phyloP scores from a whole-genome alignment of 2,797 vertebrate genomes.

The Mallotus villosus region DNA sequence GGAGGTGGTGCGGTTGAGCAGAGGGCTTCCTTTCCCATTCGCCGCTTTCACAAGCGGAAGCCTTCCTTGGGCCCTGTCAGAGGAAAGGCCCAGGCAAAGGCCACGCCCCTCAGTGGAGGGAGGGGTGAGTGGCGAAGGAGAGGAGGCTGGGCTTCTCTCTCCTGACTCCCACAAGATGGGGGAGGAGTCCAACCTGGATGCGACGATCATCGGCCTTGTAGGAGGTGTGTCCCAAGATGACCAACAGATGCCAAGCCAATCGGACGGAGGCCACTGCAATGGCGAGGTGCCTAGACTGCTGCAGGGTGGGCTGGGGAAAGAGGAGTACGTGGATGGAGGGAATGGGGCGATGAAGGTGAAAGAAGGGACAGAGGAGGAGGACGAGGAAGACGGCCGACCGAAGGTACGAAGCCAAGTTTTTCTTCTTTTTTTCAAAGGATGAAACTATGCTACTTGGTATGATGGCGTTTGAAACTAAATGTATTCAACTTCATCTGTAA shows the following conservation, averaged over 20 bases:
- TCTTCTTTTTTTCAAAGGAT: no score
- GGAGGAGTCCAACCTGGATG: constrained; percentile 69
- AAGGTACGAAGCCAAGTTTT: constrained; percentile 51
- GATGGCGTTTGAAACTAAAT: no score
- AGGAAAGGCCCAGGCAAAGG: constrained; percentile 84
- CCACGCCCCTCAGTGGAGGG: constrained; percentile 76
- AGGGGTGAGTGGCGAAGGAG: constrained; percentile 64
- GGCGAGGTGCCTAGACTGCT: constrained; percentile 67
- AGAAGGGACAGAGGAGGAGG: constrained; percentile 63
- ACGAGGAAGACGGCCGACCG: constrained; percentile 73
- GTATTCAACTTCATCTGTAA: not conserved
- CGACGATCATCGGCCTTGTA: constrained; percentile 41
- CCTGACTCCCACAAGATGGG: constrained; percentile 86
- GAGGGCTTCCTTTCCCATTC: constrained; percentile 83
- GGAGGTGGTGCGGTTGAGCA: constrained; percentile 78
- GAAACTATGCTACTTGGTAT: no score
- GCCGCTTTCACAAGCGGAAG: constrained; percentile 93
- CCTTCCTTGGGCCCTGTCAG: constrained; percentile 75
- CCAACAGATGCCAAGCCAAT: constrained; percentile 93
- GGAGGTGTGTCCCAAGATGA: constrained; percentile 81
- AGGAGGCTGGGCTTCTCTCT: constrained; percentile 82
- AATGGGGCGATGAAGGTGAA: constrained; percentile 58
- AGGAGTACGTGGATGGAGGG: constrained; percentile 70
- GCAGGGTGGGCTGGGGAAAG: constrained; percentile 66
- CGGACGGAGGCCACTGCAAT: constrained; percentile 81